Evolutionary conservation across 2,888 invertebrate genomes (phyloP).

Genomic region (Lepidonotus clava): DNA sequence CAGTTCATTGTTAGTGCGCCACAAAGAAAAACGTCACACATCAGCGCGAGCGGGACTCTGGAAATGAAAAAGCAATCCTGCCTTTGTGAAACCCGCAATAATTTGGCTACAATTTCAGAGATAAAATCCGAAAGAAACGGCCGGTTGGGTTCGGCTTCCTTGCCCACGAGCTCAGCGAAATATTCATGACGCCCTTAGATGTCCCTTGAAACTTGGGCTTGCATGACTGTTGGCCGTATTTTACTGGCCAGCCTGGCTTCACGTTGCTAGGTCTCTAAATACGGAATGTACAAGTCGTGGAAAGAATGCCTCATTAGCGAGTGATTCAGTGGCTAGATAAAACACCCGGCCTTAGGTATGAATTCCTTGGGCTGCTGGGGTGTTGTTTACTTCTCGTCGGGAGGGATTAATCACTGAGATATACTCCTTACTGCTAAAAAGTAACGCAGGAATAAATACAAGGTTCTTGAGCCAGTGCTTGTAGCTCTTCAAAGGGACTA

Average conservation of each 20-base stretch:
- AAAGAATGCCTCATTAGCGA: slow-evolving; percentile 21
- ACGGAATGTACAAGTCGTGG: slow-evolving; percentile 21
- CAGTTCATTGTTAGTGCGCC: not conserved
- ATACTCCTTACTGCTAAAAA: not conserved
- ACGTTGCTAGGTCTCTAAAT: slow-evolving; percentile 31
- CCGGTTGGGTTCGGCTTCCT: not conserved
- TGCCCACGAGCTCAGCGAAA: too few species aligned
- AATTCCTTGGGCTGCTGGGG: not conserved
- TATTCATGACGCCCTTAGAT: too few species aligned
- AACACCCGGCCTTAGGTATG: slow-evolving; percentile 14
- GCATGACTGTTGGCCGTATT: not conserved
- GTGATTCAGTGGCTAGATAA: slow-evolving; percentile 21
- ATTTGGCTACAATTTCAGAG: not conserved
- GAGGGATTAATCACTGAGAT: not conserved
- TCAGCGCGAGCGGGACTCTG: not conserved
- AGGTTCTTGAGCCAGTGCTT: not conserved
- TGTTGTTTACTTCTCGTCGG: not conserved
- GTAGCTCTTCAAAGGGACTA: slow-evolving; percentile 1
- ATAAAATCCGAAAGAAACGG: not conserved
- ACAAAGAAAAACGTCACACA: not conserved
- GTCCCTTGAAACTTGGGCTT: not conserved
- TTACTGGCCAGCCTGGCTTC: not conserved
- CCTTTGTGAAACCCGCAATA: not conserved
- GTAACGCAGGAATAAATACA: not conserved
- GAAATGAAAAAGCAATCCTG: not conserved